A percentile compares a stretch with the other conserved stretches of the same genome.
phyloP scores from a whole-genome alignment of 2,888 invertebrate genomes.

The Dermolepida albohirtum region DNA sequence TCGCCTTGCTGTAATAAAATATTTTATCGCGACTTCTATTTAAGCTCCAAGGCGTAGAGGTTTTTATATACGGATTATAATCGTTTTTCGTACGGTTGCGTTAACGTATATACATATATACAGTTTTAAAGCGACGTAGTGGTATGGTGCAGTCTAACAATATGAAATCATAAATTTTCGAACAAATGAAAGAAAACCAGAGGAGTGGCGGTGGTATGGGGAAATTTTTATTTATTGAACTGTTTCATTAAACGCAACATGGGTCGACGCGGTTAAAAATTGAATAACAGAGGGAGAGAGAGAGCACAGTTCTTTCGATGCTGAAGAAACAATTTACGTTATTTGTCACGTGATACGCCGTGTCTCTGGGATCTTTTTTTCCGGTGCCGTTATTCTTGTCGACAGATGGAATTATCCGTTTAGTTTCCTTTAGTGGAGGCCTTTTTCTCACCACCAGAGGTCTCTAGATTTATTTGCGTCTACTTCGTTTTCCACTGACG shows the following conservation, averaged over 20 bases:
- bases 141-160: slow-evolving; percentile 18
- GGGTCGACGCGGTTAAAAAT: slow-evolving; percentile 19
- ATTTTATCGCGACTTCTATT: slow-evolving; percentile 50
- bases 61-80: slow-evolving; percentile 43
- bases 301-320: slow-evolving; percentile 9
- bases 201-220: background rate
- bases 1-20: slow-evolving; percentile 49
- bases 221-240: slow-evolving; percentile 29
- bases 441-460: slow-evolving; percentile 52
- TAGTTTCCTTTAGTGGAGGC: slow-evolving; percentile 51
- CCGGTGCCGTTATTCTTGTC: slow-evolving; percentile 49
- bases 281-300: slow-evolving; percentile 1
- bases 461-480: slow-evolving; percentile 51
- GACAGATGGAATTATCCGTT: slow-evolving; percentile 52
- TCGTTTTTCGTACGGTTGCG: slow-evolving; percentile 26
- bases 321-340: slow-evolving; percentile 27
- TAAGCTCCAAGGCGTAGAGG: slow-evolving; percentile 44
- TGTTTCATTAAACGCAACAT: slow-evolving; percentile 26
- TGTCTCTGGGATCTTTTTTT: slow-evolving; percentile 40
- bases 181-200: background rate
- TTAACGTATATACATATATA: slow-evolving; percentile 8
- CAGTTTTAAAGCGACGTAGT: background rate
- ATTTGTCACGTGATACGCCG: slow-evolving; percentile 38
- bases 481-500: slow-evolving; percentile 30
- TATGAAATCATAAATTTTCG: slow-evolving; percentile 23